These are phyloP conservation scores for Hydrolagus colliei DNA, from an alignment of 2,797 vertebrate species.

Conservation along the genomic window DNA sequence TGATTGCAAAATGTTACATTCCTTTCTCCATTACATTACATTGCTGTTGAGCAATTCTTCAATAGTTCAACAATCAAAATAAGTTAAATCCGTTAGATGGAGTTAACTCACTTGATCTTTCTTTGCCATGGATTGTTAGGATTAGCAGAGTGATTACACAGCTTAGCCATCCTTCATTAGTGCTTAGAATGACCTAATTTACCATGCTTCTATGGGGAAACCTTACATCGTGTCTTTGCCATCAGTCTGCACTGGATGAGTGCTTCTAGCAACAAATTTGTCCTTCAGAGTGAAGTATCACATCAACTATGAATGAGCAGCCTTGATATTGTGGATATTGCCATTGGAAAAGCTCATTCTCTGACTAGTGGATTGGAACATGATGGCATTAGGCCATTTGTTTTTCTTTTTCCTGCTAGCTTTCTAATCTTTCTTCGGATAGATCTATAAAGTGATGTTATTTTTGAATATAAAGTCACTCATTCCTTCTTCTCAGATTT, in stretches of 20 bases:
- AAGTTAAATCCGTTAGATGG: constrained; percentile 9
- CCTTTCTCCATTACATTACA: background rate
- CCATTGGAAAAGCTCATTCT: background rate
- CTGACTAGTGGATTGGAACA: background rate
- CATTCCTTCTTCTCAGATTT: no score
- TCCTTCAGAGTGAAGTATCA: background rate
- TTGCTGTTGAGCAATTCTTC: constrained; percentile 1
- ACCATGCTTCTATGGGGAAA: background rate
- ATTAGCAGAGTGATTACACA: background rate
- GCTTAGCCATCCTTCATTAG: background rate
- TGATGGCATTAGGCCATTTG: no score
- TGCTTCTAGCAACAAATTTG: background rate
- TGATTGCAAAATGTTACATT: background rate
- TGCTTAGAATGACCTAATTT: background rate
- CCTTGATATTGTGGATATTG: background rate
- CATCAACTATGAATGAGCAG: background rate
- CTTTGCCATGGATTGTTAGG: background rate
- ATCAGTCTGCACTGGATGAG: background rate
- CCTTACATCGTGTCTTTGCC: background rate
- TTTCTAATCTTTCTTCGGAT: background rate
- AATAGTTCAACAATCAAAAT: constrained; percentile 10
- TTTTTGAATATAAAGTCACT: no score
- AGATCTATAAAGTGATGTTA: background rate
- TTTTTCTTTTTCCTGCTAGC: background rate
- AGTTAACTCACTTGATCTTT: background rate